Base-by-base conservation (phyloP, 2,888 invertebrate species). In the Lasioglossum lativentre region DNA sequence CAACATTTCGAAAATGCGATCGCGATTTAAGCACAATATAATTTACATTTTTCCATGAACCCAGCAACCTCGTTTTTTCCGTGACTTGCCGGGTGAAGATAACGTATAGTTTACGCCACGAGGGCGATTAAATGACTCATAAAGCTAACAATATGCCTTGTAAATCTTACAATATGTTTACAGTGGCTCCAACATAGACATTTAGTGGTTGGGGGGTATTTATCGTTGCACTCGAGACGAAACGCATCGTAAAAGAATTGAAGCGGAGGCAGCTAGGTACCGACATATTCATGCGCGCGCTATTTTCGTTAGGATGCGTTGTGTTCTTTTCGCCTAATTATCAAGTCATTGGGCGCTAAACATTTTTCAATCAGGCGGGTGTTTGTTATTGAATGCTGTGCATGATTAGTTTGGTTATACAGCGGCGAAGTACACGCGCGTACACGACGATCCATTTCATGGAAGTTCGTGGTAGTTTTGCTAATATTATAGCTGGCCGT, bases 401-500 rank as follows among this genome's bases (percentile, higher is more conserved):
- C 38, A 23, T 5, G 10, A 23, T 34, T 47, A 38, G 40, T 47
- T 56, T 38, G 6, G 40, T 16, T 30, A 34, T 16, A 82, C 16
- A 16, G 34, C 27, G 42, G 16, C n/a, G 34, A 19, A 6, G 47
- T 70, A 47, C 16, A 38, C 63, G 27, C 14, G 38, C 14, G 59
- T 52, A 68, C 40, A 52, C 27, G 47, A 8, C 19, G 59, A 70
- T 82, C 27, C n/a, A 12, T 78, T 84, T 27, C 34, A n/a, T n/a
- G 68, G 30, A 63, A 83, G 38, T 52, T 47, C 27, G 27, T 59
- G 23, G 59, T 82, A 75, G 74, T 71, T 75, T 59, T 47, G 30
- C 68, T 77, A 71, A 84, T 82, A 75, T 83, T 74, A 66, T 73
- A 76, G n/a, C 52, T 23, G 40, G 19, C 40, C 14, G 56, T 16